phyloP scores from a whole-genome alignment of 2,113 vertebrate genomes.

The Uria aalge region DNA sequence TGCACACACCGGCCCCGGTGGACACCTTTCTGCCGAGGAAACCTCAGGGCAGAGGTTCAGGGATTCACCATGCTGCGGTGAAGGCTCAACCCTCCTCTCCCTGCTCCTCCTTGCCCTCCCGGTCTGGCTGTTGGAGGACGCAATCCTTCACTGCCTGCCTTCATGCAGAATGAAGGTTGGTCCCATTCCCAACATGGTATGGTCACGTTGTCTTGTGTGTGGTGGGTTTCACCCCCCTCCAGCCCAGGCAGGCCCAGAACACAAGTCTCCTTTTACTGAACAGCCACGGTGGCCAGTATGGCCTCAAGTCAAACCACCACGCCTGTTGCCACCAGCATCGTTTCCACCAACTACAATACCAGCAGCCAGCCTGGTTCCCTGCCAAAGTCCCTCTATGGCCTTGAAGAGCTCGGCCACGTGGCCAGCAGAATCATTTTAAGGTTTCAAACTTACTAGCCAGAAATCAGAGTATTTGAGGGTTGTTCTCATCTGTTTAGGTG shows the following conservation, averaged over 20 bases:
- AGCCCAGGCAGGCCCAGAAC: neutral
- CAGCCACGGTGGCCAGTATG: rapidly evolving
- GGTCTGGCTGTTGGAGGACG: rapidly evolving
- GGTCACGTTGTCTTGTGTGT: rapidly evolving
- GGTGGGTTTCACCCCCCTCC: neutral
- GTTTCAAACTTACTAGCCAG: neutral
- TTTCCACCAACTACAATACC: neutral
- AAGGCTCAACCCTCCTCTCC: neutral
- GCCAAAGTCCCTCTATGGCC: neutral
- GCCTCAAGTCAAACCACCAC: neutral
- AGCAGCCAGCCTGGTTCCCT: neutral
- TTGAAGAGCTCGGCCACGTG: rapidly evolving
- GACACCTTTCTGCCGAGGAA: rapidly evolving
- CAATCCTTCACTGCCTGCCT: neutral
- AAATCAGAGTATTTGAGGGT: neutral
- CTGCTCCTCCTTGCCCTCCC: rapidly evolving
- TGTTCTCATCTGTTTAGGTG: neutral
- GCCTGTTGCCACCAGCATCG: rapidly evolving
- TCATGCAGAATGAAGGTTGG: rapidly evolving
- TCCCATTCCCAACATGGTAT: rapidly evolving
- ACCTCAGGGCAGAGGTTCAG: too few relatives aligned
- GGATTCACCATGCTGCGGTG: rapidly evolving
- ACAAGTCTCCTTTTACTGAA: rapidly evolving
- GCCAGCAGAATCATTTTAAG: neutral
- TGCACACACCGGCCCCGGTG: rapidly evolving